Evolutionary conservation across 1,140 invertebrate species (phyloP).

Genomic region (Lasioglossum baleicum): DNA sequence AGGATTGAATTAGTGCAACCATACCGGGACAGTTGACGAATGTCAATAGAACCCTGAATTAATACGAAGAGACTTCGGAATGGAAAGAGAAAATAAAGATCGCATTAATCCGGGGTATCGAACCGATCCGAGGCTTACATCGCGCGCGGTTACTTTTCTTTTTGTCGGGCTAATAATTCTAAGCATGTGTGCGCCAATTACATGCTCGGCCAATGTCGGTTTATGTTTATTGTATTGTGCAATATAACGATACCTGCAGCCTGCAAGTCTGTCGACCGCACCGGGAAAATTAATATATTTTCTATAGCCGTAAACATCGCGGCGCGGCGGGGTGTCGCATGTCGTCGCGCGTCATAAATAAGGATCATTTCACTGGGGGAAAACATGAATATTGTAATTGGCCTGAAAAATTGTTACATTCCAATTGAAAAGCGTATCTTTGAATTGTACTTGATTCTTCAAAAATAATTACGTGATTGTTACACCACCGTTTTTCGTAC

Average conservation of each 20-base stretch:
- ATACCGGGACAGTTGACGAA: neutral
- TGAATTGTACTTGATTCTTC: too few relatives aligned
- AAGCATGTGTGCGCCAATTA: neutral
- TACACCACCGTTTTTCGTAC: neutral
- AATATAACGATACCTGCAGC: neutral
- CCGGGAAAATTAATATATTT: constrained; percentile 44
- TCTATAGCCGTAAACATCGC: constrained; percentile 1
- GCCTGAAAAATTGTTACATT: too few relatives aligned
- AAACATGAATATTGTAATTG: neutral
- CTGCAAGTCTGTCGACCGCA: too few relatives aligned
- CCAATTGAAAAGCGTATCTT: too few relatives aligned
- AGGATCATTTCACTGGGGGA: neutral
- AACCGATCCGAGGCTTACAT: neutral
- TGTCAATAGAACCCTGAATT: too few relatives aligned
- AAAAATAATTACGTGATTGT: neutral
- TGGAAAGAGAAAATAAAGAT: neutral
- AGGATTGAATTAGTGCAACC: neutral
- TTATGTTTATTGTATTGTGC: too few relatives aligned
- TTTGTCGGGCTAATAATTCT: neutral
- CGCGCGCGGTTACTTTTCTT: neutral
- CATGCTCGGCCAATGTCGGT: neutral
- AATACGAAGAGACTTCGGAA: too few relatives aligned
- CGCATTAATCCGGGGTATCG: neutral
- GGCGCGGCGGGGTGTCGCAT: constrained; percentile 13
- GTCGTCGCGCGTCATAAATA: too few relatives aligned